A percentile compares a stretch with the other conserved stretches of the same genome.
phyloP scores from a whole-genome alignment of 2,888 invertebrate species.

The Stomorhina lunata region DNA sequence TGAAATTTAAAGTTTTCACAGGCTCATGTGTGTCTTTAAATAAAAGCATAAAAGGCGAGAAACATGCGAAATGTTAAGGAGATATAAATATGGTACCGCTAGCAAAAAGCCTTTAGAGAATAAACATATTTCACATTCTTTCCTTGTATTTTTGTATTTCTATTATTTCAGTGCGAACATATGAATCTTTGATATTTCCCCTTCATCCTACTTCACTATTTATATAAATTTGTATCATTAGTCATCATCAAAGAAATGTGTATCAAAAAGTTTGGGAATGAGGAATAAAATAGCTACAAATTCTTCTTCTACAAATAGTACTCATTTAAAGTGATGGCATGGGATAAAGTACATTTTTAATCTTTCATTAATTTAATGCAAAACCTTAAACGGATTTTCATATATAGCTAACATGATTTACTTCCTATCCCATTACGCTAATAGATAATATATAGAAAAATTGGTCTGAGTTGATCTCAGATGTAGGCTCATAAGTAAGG shows the following conservation, averaged over 20 bases:
- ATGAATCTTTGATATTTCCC: not conserved
- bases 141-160: not conserved
- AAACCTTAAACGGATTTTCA: too few species aligned
- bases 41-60: not conserved
- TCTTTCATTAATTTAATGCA: too few species aligned
- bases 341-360: too few species aligned
- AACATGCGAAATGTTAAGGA: not conserved
- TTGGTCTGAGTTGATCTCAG: too few species aligned
- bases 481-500: too few species aligned
- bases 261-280: not conserved
- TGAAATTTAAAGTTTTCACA: not conserved
- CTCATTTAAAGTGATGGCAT: not conserved
- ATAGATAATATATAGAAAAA: too few species aligned
- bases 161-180: not conserved
- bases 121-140: conserved; percentile 14
- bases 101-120: conserved; percentile 35
- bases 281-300: not conserved
- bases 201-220: not conserved
- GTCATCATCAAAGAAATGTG: conserved; percentile 25
- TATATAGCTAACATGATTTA: too few species aligned
- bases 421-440: too few species aligned
- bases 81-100: conserved; percentile 1
- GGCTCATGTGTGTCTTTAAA: too few species aligned
- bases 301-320: too few species aligned
- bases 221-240: conserved; percentile 37